Conservation (phyloP, 35 echinoderm and acorn worm genomes). For the Hemicentrotus pulcherrimus region DNA sequence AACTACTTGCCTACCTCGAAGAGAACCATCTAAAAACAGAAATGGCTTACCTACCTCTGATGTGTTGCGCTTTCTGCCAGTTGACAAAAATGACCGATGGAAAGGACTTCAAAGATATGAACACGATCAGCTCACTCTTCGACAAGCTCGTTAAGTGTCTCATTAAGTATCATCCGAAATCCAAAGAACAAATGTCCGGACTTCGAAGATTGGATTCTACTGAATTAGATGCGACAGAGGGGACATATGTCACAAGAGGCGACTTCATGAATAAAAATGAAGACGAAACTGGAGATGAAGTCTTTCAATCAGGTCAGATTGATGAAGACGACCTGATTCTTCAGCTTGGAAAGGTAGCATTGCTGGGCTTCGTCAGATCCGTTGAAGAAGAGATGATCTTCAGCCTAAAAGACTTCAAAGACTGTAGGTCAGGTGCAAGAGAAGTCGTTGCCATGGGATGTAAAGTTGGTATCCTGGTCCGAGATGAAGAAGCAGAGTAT, state of each 20-base stretch:
- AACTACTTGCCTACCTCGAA: slow-evolving; percentile 28
- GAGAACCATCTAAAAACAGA: slow-evolving; percentile 35
- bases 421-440: background rate
- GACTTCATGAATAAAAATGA: background rate
- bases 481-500: slow-evolving; percentile 34
- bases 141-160: slow-evolving; percentile 39
- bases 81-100: slow-evolving; percentile 55
- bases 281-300: background rate
- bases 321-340: slow-evolving; percentile 33
- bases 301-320: background rate
- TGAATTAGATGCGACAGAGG: background rate
- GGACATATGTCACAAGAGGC: background rate
- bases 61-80: slow-evolving; percentile 48
- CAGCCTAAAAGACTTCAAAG: slow-evolving; percentile 43
- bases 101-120: slow-evolving; percentile 57
- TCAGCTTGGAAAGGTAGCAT: slow-evolving; percentile 47
- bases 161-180: background rate
- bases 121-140: slow-evolving; percentile 42
- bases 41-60: slow-evolving; percentile 29
- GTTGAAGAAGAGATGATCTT: slow-evolving; percentile 57
- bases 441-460: slow-evolving; percentile 36
- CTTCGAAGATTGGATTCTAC: background rate
- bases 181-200: background rate
- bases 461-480: slow-evolving; percentile 35
- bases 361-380: slow-evolving; percentile 36